Conservation (phyloP, 2,113 vertebrate species). For the Rousettus leschenaultii region DNA sequence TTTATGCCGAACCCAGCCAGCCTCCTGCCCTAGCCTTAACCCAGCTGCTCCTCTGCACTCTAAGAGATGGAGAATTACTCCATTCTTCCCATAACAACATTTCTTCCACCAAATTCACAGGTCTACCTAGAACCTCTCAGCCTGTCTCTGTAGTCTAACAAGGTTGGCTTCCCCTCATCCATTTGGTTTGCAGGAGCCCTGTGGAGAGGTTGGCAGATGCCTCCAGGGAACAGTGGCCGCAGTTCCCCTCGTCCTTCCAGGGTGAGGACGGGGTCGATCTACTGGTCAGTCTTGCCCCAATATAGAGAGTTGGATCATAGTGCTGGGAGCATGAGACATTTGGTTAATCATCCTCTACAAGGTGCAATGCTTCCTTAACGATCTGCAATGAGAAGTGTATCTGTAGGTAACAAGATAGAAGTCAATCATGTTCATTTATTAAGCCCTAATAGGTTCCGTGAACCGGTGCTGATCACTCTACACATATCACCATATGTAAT, state of each 20-base stretch:
- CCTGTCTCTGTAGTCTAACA: neutral
- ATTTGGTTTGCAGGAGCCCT: neutral
- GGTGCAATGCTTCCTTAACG: neutral
- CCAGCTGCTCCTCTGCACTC: neutral
- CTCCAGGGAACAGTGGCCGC: neutral
- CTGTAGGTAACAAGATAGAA: neutral
- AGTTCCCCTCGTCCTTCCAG: accelerated
- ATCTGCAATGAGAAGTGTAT: neutral
- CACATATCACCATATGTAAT: neutral
- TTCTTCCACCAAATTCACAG: neutral
- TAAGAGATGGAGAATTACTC: neutral
- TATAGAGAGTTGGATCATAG: neutral
- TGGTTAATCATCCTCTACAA: neutral
- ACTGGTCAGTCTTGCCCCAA: neutral
- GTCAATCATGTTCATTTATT: neutral
- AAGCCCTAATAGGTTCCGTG: neutral
- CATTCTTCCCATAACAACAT: neutral
- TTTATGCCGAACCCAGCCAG: neutral
- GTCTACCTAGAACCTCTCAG: neutral
- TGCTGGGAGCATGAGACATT: neutral
- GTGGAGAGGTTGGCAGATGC: neutral
- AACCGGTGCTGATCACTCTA: neutral
- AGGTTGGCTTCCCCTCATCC: neutral
- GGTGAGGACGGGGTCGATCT: neutral
- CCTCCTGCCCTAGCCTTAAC: neutral